Evolutionary conservation across 2,888 invertebrate genomes (phyloP).

Genomic region (Pardosa pseudoannulata): DNA sequence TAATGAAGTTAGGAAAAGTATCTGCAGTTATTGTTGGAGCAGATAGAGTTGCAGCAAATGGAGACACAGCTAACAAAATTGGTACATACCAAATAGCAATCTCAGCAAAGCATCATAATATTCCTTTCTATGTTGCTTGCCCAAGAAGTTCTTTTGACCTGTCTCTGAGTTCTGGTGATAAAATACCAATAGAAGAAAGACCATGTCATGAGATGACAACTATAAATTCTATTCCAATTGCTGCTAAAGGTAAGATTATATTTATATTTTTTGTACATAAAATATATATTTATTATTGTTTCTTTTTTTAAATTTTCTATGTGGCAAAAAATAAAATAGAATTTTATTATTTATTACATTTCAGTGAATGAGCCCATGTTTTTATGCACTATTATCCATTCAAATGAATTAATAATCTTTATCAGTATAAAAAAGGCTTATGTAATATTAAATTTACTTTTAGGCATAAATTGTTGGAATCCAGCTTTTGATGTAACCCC

Average conservation of each 20-base stretch:
- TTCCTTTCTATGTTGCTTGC: constrained; percentile 97
- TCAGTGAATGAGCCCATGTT: too few species aligned
- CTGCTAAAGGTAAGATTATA: constrained; percentile 89
- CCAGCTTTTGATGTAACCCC: constrained; percentile 99
- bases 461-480: constrained; percentile 96
- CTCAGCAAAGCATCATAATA: constrained; percentile 90
- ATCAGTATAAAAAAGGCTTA: background rate
- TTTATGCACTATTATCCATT: background rate
- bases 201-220: constrained; percentile 94
- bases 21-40: constrained; percentile 98
- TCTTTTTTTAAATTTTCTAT: too few species aligned
- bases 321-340: too few species aligned
- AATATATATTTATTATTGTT: too few species aligned
- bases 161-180: constrained; percentile 86
- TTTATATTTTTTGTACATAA: too few species aligned
- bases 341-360: too few species aligned
- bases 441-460: constrained; percentile 77
- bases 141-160: constrained; percentile 93
- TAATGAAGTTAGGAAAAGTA: constrained; percentile 89
- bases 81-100: constrained; percentile 96
- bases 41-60: constrained; percentile 96
- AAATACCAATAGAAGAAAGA: constrained; percentile 95
- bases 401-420: background rate
- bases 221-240: constrained; percentile 90
- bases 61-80: constrained; percentile 99